A percentile compares a stretch with the other conserved stretches of the same genome.
These are phyloP conservation scores for Anguilla megastoma DNA, from an alignment of 2,797 vertebrate genomes.

Conservation along the genomic window DNA sequence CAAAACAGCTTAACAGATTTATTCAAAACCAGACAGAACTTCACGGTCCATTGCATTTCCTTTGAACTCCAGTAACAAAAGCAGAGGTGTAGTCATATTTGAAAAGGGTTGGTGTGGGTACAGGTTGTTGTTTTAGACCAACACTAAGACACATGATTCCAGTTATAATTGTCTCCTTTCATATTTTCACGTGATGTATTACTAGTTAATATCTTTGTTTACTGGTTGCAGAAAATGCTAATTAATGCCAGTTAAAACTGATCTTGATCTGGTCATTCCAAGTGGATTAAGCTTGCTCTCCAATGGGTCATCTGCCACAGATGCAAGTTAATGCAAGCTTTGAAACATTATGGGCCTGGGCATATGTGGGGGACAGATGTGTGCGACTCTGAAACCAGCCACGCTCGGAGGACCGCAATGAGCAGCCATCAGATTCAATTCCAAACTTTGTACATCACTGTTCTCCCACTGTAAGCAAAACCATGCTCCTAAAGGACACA, in stretches of 20 bases:
- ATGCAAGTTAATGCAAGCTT: background rate
- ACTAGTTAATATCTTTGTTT: background rate
- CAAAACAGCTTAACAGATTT: background rate
- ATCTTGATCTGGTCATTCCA: background rate
- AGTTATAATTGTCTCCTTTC: background rate
- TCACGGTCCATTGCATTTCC: background rate
- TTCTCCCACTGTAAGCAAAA: constrained; percentile 48
- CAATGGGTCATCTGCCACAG: background rate
- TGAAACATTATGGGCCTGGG: background rate
- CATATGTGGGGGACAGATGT: constrained; percentile 22
- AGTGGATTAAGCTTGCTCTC: background rate
- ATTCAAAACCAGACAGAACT: background rate
- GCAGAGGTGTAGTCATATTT: no score
- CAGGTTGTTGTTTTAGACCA: no score
- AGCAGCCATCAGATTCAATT: constrained; percentile 66
- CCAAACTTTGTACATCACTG: constrained; percentile 68
- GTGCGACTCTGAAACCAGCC: background rate
- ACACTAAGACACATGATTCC: no score
- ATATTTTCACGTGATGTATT: background rate
- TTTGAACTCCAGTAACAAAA: background rate
- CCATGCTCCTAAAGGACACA: constrained; percentile 27
- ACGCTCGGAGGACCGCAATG: constrained; percentile 57
- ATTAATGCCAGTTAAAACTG: background rate
- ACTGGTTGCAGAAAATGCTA: background rate
- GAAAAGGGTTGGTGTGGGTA: no score